These are phyloP conservation scores for Unio delphinus DNA, from an alignment of 2,888 invertebrate species.

Conservation along the genomic window DNA sequence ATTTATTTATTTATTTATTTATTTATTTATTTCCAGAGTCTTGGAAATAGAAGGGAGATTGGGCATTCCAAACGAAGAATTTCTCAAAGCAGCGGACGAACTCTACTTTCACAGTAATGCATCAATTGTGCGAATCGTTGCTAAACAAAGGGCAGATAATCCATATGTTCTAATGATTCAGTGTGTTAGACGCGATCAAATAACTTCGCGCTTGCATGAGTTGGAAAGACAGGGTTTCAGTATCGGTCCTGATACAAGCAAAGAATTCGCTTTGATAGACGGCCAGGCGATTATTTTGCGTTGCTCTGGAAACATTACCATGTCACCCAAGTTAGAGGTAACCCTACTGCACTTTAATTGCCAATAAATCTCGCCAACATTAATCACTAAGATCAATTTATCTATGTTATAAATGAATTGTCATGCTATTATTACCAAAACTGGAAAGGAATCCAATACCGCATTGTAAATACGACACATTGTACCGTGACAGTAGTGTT, in stretches of 20 bases:
- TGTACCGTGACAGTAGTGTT: too few species aligned
- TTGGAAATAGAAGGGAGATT: not conserved
- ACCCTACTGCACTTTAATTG: not conserved
- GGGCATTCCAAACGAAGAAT: not conserved
- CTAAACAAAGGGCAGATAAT: not conserved
- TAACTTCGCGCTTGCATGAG: not conserved
- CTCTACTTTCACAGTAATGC: not conserved
- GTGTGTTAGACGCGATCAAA: not conserved
- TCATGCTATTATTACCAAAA: too few species aligned
- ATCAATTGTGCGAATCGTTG: conserved; percentile 5
- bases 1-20: too few species aligned
- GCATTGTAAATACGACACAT: too few species aligned
- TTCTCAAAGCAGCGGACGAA: conserved; percentile 2
- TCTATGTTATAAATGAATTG: too few species aligned
- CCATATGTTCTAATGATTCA: not conserved
- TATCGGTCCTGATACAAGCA: conserved; percentile 1
- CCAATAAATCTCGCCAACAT: not conserved
- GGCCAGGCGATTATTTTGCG: not conserved
- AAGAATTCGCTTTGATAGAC: conserved; percentile 2
- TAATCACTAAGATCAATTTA: not conserved
- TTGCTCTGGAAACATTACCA: conserved; percentile 2
- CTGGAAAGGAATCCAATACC: too few species aligned
- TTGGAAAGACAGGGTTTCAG: not conserved
- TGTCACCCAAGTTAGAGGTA: conserved; percentile 1
- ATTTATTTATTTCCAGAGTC: not conserved